Evolutionary conservation across 2,888 invertebrate genomes (phyloP).

Genomic region (Seladonia tumulorum): DNA sequence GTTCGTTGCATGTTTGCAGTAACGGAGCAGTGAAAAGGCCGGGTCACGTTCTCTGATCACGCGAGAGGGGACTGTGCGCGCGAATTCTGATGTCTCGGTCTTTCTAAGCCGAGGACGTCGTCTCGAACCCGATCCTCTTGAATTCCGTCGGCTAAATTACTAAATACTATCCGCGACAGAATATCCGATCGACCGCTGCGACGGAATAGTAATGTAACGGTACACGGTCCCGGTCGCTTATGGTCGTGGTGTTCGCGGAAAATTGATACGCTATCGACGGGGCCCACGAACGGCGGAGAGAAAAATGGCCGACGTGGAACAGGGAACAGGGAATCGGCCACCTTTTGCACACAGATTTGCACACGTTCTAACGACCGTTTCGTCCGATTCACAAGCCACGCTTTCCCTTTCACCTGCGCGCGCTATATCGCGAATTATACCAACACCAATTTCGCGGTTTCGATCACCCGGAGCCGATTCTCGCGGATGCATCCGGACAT

Average conservation of each 20-base stretch:
- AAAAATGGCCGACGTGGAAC: not conserved
- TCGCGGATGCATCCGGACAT: not conserved
- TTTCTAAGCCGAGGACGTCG: constrained; percentile 21
- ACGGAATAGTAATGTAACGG: constrained; percentile 19
- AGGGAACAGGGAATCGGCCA: not conserved
- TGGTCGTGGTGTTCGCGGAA: not conserved
- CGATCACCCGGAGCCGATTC: not conserved
- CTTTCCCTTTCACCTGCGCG: constrained; percentile 67
- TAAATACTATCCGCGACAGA: constrained; percentile 20
- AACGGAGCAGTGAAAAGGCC: not conserved
- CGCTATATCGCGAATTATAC: constrained; percentile 40
- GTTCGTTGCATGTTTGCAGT: too few relatives aligned
- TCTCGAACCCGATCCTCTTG: constrained; percentile 37
- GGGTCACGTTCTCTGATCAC: not conserved
- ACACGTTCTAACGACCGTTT: constrained; percentile 23
- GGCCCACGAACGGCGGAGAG: not conserved
- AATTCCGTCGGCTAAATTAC: constrained; percentile 28
- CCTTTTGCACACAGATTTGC: not conserved
- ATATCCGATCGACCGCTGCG: constrained; percentile 22
- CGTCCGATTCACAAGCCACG: constrained; percentile 32
- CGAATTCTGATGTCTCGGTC: not conserved
- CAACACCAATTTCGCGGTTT: not conserved
- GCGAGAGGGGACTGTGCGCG: not conserved
- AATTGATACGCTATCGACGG: constrained; percentile 23
- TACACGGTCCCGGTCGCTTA: constrained; percentile 19